Evolutionary conservation across 2,797 vertebrate species (phyloP).

Genomic region (Crenuchus spilurus): DNA sequence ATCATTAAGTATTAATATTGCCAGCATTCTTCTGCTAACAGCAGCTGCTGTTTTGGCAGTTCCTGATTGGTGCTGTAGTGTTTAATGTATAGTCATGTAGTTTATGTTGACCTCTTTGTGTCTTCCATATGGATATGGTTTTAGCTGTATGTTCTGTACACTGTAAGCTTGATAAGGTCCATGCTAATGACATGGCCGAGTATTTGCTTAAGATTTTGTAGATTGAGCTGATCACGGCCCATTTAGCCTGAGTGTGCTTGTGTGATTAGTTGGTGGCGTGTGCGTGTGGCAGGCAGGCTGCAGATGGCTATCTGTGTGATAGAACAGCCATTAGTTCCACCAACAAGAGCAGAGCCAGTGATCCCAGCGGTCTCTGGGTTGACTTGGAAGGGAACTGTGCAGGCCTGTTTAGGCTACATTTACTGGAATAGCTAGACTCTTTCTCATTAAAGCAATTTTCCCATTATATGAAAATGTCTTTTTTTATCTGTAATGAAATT

Average conservation of each 20-base stretch:
- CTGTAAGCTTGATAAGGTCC: constrained; percentile 17
- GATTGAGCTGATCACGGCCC: constrained; percentile 42
- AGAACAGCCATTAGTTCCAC: constrained; percentile 53
- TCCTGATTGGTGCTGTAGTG: constrained; percentile 16
- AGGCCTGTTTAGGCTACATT: constrained; percentile 18
- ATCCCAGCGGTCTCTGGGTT: constrained; percentile 10
- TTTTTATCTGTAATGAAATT: constrained; percentile 3
- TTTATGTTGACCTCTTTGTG: constrained; percentile 9
- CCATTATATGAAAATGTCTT: constrained; percentile 18
- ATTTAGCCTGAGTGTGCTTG: constrained; percentile 42
- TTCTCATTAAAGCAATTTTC: constrained; percentile 23
- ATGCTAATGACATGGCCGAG: constrained; percentile 14
- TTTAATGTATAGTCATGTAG: constrained; percentile 35
- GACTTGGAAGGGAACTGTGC: constrained; percentile 10
- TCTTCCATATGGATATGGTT: constrained; percentile 36
- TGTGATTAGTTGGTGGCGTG: constrained; percentile 38
- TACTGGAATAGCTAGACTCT: constrained; percentile 27
- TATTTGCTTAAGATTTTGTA: constrained; percentile 47
- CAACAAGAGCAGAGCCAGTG: constrained; percentile 28
- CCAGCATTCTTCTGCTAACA: background rate
- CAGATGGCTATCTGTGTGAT: constrained; percentile 49
- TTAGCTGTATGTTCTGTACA: constrained; percentile 7
- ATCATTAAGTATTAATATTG: background rate
- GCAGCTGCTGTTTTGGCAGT: constrained; percentile 28
- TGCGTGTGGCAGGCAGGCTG: constrained; percentile 49